Conservation (phyloP, 2,888 invertebrate species). For the Eilema sororculum region DNA sequence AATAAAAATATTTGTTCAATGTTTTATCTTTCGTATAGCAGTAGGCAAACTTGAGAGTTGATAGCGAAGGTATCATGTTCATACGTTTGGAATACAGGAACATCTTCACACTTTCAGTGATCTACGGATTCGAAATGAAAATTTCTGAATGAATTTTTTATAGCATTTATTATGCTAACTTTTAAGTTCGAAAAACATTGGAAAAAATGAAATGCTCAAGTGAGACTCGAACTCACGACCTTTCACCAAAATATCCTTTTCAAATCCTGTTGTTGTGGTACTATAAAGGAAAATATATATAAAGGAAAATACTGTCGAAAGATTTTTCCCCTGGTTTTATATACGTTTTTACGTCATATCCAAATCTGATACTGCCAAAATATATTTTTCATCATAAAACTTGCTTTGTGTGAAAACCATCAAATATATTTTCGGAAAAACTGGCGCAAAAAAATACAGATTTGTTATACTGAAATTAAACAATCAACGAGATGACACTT, state of each 20-base stretch:
- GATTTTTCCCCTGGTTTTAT: background rate
- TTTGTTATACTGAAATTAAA: constrained; percentile 40
- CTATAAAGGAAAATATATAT: no score
- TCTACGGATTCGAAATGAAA: background rate
- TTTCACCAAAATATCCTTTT: no score
- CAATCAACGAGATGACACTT: constrained; percentile 38
- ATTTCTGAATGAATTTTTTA: no score
- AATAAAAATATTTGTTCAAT: background rate
- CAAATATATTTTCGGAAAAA: background rate
- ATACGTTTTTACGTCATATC: background rate
- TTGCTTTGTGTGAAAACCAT: background rate
- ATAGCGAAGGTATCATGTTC: background rate
- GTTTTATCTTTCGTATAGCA: background rate
- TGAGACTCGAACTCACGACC: no score
- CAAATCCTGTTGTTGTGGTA: no score
- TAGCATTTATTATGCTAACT: no score
- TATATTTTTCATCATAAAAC: background rate
- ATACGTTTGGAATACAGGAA: background rate
- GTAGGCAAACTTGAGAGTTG: no score
- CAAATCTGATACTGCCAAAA: background rate
- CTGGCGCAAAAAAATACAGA: constrained; percentile 18
- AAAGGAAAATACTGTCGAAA: background rate
- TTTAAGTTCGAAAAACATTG: no score
- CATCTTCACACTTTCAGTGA: background rate
- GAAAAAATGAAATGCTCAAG: no score